Conservation (phyloP, 2,113 vertebrate genomes). For the Oryzias celebensis region DNA sequence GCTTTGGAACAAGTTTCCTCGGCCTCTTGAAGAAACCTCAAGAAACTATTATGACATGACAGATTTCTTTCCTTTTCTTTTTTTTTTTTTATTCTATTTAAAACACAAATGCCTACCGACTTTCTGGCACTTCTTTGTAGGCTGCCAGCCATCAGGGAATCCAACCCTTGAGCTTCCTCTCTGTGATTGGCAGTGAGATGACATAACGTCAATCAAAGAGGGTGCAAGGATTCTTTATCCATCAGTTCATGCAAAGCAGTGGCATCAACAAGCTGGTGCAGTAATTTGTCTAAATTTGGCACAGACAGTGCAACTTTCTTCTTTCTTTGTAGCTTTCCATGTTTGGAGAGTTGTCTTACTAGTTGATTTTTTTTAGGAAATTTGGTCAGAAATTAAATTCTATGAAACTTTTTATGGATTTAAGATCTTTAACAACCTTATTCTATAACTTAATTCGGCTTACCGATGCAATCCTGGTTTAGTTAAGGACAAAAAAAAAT, state of each 20-base stretch:
- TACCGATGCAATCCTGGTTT: too few species aligned
- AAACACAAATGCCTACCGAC: constrained; percentile 53
- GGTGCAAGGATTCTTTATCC: constrained; percentile 34
- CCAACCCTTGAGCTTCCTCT: constrained; percentile 52
- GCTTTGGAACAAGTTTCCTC: constrained; percentile 32
- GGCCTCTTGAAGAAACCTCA: constrained; percentile 43
- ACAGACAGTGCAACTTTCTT: constrained; percentile 8
- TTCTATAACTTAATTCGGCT: too few species aligned
- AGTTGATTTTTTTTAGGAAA: not conserved
- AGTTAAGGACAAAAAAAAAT: too few species aligned
- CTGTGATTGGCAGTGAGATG: constrained; percentile 59
- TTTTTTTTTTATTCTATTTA: constrained; percentile 48
- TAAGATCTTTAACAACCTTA: too few species aligned
- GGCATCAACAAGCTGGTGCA: constrained; percentile 54
- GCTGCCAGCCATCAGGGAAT: constrained; percentile 57
- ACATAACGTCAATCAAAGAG: constrained; percentile 65
- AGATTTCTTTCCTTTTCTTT: constrained; percentile 33
- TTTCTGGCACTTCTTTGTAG: constrained; percentile 52
- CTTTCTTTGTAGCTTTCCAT: not conserved
- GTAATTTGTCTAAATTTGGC: constrained; percentile 31
- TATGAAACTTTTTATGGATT: too few species aligned
- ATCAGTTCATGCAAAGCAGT: constrained; percentile 4
- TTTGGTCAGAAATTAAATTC: too few species aligned
- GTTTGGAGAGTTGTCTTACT: not conserved
- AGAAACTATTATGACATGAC: constrained; percentile 34